Base-by-base conservation (phyloP, 2,797 vertebrate species). In the Hapalemur alaotrensis region DNA sequence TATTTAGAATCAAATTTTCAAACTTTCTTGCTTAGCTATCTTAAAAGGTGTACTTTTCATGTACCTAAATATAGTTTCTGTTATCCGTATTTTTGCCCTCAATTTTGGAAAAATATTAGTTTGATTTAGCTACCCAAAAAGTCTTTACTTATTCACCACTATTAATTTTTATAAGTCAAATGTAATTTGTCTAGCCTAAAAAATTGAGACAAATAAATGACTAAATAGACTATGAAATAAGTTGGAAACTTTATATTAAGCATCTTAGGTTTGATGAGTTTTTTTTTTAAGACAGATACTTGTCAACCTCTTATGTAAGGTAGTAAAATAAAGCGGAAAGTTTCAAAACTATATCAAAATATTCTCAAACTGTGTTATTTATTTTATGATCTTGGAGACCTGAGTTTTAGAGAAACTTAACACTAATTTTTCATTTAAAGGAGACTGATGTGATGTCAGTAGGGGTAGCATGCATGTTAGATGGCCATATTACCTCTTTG, bases 241-340 rank as follows among this genome's bases (percentile, higher is more conserved):
- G 73, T 91, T 93, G 25, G 72, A 95, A 97, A 85, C 28, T 75
- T 94, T 88, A 57, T 17, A 35, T 75, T 76, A 97, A 95, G n/a
- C 0, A 73, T 89, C 46, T 78, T 96, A 59, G 4, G 52, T 82
- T 88, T 92, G 35, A 35, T 95, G 46, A 91, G 76, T 15, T 70
- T 72, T 72, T 57, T 91, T 81, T 87, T 59, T 12, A 82, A 61
- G 35, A 35, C 22, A 81, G 30, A 69, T 7, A 20, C 81, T 54
- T 70, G 0, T 72, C 63, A 30, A 22, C n/a, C 50, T 93, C 78
- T 67, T 94, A 17, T 22, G 13, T 89, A 72, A 93, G 9, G 30
- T 61, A 85, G 73, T 92, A 87, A 93, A 89, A 41, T 48, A 87
- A 83, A 81, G 23, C 85, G 65, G 72, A 81, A 92, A 79, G 17